Evolutionary conservation across 2,113 vertebrate genomes (phyloP), one percentile per base, ranked within the genome.

Genomic region (Stigmatopora nigra): DNA sequence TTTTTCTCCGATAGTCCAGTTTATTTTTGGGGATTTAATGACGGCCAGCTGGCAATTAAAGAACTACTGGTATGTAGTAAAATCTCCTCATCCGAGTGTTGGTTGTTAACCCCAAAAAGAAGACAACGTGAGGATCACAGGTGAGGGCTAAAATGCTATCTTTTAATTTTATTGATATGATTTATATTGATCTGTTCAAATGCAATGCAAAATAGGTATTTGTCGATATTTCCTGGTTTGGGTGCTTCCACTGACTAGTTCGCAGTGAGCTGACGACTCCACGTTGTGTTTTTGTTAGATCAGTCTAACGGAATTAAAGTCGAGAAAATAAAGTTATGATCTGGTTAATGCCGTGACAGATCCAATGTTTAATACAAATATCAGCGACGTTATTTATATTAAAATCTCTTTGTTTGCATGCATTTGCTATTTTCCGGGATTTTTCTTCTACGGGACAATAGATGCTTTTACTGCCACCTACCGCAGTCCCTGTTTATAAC

Each of bases 1-100:
- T 89, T 89, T 88, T 88, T 84, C 82, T 87, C 85, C 84, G 74
- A 78, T 35, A 13, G 10, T 47, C 44, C 56, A 47, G 14, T 9
- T 17, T 60, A 12, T 17, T 11, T 60, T 16, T 15, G 14, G 8
- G 55, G 6, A 25, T 22, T 31, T 5, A 3, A 15, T 56, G 15
- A 7, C 25, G 25, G 55, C 55, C 15, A 17, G 15, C 17, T 3
- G 25, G 22, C 7, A 4, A 55, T 31, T 35, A 31, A 41, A 4
- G 38, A 13, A 8, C 22, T 4, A 14, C 25, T 3, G 55, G 16
- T 49, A 16, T 49, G 17, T 17, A 17, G 47, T 46, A 3, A 1
- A 46, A 12, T 46, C 11, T 1, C 17, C 48, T n/a, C 17, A 51
- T 48, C 15, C 48, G 4, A 41, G 38, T 41, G 38, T 41, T 51